Evolutionary conservation across 2,888 invertebrate species (phyloP).

Genomic region (Hesperia comma): DNA sequence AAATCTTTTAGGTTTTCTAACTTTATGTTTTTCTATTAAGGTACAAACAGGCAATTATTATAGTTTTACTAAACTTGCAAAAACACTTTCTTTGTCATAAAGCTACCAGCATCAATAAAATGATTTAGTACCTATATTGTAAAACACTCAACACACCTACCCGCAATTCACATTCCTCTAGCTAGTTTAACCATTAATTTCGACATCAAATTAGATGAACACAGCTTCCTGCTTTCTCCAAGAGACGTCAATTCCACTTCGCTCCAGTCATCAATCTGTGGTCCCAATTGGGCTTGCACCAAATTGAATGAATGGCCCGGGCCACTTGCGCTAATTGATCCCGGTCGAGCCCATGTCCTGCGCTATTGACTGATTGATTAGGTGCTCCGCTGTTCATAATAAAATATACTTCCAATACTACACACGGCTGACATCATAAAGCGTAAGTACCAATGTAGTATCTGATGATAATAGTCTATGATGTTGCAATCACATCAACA

Average conservation of each 20-base stretch:
- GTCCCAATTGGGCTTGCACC: constrained; percentile 48
- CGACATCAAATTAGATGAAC: neutral
- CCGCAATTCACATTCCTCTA: neutral
- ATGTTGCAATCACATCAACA: too few relatives aligned
- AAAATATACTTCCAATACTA: neutral
- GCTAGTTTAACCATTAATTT: neutral
- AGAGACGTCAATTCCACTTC: constrained; percentile 12
- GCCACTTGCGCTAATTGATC: constrained; percentile 53
- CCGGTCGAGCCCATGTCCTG: constrained; percentile 37
- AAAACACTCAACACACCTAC: too few relatives aligned
- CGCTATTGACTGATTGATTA: constrained; percentile 42
- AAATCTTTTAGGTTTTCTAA: too few relatives aligned
- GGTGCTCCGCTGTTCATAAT: constrained; percentile 6
- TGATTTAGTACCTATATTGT: too few relatives aligned
- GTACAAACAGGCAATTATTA: too few relatives aligned
- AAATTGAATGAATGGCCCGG: constrained; percentile 51
- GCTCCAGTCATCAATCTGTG: constrained; percentile 47
- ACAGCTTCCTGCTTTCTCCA: neutral
- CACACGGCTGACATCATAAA: neutral
- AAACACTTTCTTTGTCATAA: too few relatives aligned
- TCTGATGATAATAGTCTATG: too few relatives aligned
- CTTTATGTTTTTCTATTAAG: too few relatives aligned
- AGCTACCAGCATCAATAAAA: too few relatives aligned
- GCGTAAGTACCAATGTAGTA: too few relatives aligned
- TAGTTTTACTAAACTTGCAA: too few relatives aligned